Evolutionary conservation across 2,113 vertebrate species (phyloP).

Genomic region (Octodon degus): DNA sequence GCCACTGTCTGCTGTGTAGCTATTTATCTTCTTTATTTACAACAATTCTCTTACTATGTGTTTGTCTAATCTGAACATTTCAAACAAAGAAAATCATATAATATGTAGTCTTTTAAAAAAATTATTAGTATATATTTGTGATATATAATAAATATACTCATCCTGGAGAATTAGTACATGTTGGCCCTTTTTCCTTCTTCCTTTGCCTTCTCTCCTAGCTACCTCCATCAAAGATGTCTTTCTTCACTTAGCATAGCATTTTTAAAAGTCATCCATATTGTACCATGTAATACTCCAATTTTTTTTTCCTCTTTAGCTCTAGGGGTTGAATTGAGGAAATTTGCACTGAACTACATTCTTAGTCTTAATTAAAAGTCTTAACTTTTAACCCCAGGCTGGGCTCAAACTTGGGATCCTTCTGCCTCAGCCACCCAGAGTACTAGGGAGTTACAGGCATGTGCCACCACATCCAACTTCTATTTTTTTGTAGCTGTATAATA

Average conservation of each 20-base stretch:
- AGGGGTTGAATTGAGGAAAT: not conserved
- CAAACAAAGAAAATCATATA: not conserved
- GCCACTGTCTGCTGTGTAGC: not conserved
- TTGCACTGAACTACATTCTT: not conserved
- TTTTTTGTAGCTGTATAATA: not conserved
- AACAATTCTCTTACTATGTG: not conserved
- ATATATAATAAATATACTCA: not conserved
- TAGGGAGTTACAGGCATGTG: not conserved
- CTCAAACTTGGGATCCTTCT: not conserved
- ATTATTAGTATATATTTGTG: not conserved
- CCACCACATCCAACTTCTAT: not conserved
- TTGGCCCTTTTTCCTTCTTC: not conserved
- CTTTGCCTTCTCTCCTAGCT: not conserved
- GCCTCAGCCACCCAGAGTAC: not conserved
- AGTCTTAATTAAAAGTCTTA: not conserved
- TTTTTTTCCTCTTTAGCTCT: not conserved
- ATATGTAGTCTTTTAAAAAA: not conserved
- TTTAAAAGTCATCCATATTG: not conserved
- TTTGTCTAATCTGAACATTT: not conserved
- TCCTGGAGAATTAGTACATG: not conserved
- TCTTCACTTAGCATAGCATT: not conserved
- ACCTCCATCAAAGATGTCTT: not conserved
- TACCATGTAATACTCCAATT: not conserved
- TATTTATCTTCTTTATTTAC: not conserved
- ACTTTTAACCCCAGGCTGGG: not conserved